A percentile compares a stretch with the other conserved stretches of the same genome.
phyloP scores from a whole-genome alignment of 2,797 vertebrate species.

The Leptoclinus maculatus region DNA sequence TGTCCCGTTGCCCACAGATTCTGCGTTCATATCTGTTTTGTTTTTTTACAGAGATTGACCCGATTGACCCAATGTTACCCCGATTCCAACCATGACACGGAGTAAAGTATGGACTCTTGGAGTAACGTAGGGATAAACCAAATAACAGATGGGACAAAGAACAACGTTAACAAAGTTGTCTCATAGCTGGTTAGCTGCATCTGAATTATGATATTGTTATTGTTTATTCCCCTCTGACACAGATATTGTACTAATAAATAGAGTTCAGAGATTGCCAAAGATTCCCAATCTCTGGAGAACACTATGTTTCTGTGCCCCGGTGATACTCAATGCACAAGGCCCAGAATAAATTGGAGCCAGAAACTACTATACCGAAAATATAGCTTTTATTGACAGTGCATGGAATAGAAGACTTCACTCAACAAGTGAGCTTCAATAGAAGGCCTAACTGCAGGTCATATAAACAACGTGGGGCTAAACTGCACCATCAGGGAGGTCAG shows the following conservation, averaged over 20 bases:
- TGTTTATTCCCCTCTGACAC: not conserved
- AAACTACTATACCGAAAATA: too few relatives aligned
- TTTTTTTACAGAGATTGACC: not conserved
- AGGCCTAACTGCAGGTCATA: too few relatives aligned
- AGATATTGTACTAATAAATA: not conserved
- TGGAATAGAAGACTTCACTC: too few relatives aligned
- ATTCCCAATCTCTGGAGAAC: not conserved
- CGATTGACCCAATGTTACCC: not conserved
- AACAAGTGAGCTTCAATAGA: too few relatives aligned
- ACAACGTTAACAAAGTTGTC: not conserved
- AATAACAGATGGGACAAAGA: not conserved
- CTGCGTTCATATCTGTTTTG: too few relatives aligned
- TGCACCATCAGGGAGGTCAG: too few relatives aligned
- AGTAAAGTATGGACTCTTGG: not conserved
- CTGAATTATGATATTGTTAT: not conserved
- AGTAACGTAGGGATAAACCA: not conserved
- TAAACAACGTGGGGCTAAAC: too few relatives aligned
- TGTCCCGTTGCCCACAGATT: not conserved
- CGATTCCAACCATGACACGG: too few relatives aligned
- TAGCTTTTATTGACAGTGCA: too few relatives aligned
- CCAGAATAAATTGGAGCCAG: too few relatives aligned
- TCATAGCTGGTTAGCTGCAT: not conserved
- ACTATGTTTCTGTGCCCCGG: not conserved
- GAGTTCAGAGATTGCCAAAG: not conserved
- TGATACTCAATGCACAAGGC: too few relatives aligned